These are phyloP conservation scores for Shinisaurus crocodilurus DNA, from an alignment of 2,113 vertebrate genomes.

Conservation along the genomic window DNA sequence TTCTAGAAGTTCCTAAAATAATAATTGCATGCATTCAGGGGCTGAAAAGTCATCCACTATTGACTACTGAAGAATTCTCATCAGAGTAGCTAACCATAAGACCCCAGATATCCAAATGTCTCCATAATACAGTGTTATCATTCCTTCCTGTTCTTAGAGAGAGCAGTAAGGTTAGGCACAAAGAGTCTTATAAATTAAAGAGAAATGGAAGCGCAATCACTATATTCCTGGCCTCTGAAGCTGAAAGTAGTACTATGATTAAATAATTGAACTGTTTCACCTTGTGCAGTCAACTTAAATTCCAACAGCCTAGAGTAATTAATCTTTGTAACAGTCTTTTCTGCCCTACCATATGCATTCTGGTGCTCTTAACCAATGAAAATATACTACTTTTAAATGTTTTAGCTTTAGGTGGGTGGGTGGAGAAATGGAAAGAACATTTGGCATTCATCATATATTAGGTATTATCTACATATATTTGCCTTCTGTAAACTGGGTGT, in stretches of 20 bases:
- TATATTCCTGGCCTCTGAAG: conserved; percentile 51
- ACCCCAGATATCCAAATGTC: background rate
- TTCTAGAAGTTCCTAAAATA: conserved; percentile 8
- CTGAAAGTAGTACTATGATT: conserved; percentile 55
- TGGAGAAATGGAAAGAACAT: background rate
- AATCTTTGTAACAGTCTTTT: conserved; percentile 68
- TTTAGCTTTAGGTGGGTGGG: background rate
- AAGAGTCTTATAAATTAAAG: conserved; percentile 55
- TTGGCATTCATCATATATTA: background rate
- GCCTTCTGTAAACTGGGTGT: background rate
- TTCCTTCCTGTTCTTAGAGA: conserved; percentile 23
- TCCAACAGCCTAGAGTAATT: conserved; percentile 66
- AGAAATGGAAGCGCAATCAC: conserved; percentile 45
- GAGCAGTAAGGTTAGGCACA: conserved; percentile 26
- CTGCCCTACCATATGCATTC: conserved; percentile 55
- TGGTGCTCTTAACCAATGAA: conserved; percentile 50
- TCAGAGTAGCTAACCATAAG: conserved; percentile 27
- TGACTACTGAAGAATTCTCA: rapidly evolving
- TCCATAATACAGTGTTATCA: conserved; percentile 35
- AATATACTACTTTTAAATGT: conserved; percentile 44
- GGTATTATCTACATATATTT: background rate
- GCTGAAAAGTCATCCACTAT: rapidly evolving
- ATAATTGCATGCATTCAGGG: conserved; percentile 33
- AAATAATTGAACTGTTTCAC: conserved; percentile 76
- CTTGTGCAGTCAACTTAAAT: conserved; percentile 69